phyloP scores from a whole-genome alignment of 2,888 invertebrate genomes.

The Hermaeophaga mercurialis region DNA sequence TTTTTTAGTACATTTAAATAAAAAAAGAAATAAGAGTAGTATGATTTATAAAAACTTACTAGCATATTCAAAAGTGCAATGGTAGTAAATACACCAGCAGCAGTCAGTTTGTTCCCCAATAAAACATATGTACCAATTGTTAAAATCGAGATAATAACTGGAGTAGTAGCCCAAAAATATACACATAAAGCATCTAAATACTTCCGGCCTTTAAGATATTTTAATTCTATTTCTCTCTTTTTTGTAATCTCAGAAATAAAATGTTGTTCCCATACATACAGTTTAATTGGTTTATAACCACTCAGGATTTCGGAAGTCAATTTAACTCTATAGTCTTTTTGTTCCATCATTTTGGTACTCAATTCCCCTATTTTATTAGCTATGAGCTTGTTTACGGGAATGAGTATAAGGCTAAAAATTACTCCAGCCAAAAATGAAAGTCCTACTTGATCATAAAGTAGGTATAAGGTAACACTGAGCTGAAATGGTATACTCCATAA shows the following conservation, averaged over 20 bases:
- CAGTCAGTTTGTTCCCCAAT: conserved; percentile 79
- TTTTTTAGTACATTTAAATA: too few species aligned
- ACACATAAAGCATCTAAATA: conserved; percentile 97
- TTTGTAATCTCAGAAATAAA: conserved; percentile 74
- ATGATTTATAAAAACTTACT: conserved; percentile 67
- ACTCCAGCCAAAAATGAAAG: conserved; percentile 90
- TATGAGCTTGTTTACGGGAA: conserved; percentile 90
- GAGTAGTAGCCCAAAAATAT: conserved; percentile 98
- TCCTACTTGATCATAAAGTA: conserved; percentile 88
- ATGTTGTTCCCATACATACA: conserved; percentile 92
- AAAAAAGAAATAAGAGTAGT: too few species aligned
- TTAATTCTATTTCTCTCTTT: conserved; percentile 72
- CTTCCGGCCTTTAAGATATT: conserved; percentile 82
- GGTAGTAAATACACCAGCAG: conserved; percentile 92
- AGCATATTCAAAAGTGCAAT: conserved; percentile 95
- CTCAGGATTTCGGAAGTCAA: conserved; percentile 84
- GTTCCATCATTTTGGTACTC: conserved; percentile 86
- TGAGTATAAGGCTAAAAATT: conserved; percentile 80
- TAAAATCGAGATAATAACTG: conserved; percentile 84
- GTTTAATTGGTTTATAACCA: conserved; percentile 89
- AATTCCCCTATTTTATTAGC: conserved; percentile 87
- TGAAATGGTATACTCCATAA: conserved; percentile 96
- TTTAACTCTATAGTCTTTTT: conserved; percentile 89
- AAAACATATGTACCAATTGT: conserved; percentile 81
- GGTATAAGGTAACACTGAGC: conserved; percentile 75